These are phyloP conservation scores for Xestia rhomboidea DNA, from an alignment of 2,888 invertebrate species.

Conservation along the genomic window DNA sequence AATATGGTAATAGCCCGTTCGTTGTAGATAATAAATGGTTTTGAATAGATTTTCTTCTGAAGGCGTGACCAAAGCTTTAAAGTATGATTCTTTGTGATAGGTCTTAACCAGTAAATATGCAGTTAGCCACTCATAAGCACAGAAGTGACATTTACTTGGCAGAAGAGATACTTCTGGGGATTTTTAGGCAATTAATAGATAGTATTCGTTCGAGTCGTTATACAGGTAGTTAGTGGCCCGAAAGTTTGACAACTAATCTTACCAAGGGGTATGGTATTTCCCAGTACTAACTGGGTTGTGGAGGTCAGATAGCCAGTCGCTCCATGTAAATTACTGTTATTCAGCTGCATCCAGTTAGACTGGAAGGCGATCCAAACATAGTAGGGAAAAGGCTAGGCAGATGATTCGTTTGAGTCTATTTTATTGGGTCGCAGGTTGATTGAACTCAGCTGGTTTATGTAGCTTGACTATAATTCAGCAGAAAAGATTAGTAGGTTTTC, in stretches of 20 bases:
- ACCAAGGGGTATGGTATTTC: no score
- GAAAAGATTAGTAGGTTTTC: background rate
- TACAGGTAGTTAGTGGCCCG: no score
- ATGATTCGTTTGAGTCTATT: background rate
- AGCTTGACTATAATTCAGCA: background rate
- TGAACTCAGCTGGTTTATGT: background rate
- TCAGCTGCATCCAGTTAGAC: no score
- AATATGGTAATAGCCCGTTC: conserved; percentile 36
- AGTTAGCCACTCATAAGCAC: background rate
- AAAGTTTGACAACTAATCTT: no score
- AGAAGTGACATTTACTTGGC: background rate
- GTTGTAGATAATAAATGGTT: conserved; percentile 18
- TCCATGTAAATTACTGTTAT: no score
- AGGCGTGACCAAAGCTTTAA: background rate
- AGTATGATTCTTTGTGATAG: background rate
- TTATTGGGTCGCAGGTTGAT: background rate
- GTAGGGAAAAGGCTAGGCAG: background rate
- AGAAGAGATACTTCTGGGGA: background rate
- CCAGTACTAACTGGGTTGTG: no score
- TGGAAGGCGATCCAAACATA: background rate
- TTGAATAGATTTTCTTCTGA: conserved; percentile 12
- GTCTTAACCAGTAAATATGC: background rate
- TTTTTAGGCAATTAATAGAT: background rate
- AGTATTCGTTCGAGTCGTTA: background rate
- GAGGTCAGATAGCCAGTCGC: no score